Base-by-base conservation (phyloP, 2,113 vertebrate species). In the Rutilus rutilus region DNA sequence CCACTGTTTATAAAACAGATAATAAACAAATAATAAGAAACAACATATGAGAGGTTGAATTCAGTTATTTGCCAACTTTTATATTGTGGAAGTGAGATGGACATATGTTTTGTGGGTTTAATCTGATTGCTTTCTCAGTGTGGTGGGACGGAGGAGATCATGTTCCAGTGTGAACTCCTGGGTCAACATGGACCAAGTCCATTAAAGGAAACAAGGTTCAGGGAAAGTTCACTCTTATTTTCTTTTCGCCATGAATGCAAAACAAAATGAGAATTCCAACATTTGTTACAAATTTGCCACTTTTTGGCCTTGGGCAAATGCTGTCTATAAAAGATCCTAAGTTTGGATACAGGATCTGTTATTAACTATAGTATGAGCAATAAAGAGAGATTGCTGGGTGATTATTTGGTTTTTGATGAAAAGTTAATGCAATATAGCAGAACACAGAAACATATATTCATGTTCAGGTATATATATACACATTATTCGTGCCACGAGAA, bases 171-270 rank as follows among this genome's bases (percentile, higher is more conserved):
- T 95, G 93, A 93, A 95, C 93, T 96, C 95, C 96, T 97, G 93
- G 97, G 97, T 99, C 97, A 97, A 95, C 94, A 95, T 95, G 93
- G 96, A 96, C 96, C 94, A 93, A 94, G 93, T 93, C 96, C 96
- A 96, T 97, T 97, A 97, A 97, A 97, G 94, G 95, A 96, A 97
- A 96, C 96, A 95, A 93, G 96, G 97, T 98, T 99, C 98, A 99
- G 96, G 95, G 96, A 98, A 99, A 99, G 98, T 99, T 99, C 98
- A 98, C 92, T 90, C 92, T 96, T 97, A 97, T 98, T 98, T 98
- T 98, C 96, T 96, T 97, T 98, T 96, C 91, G 92, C 95, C 93
- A 95, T 95, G 94, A 96, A 95, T 96, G 96, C 96, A 95, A 96
- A 96, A 97, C 93, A 93, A 93, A 95, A 94, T 77, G 86, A 95